Base-by-base conservation (phyloP, 2,113 vertebrate species). In the Tupaia tana region DNA sequence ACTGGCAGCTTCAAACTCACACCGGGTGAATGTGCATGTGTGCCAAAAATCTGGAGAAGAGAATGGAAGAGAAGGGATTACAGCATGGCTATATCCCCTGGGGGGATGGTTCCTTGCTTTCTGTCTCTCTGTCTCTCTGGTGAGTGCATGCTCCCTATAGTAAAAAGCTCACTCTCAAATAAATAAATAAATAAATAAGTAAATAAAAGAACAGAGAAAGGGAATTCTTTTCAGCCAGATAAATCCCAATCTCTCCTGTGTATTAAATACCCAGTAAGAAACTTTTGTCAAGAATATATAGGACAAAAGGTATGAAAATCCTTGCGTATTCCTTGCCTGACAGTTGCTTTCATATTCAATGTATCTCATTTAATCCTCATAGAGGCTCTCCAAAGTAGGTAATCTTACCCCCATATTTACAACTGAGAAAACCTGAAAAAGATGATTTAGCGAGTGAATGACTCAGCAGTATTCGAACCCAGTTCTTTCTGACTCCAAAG, bases 211-310 rank as follows among this genome's bases (percentile, higher is more conserved):
- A 43, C 43, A 43, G 24, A 13, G 15, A 81, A 73, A 74, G 9
- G 29, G 16, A 67, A 9, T 81, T 70, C 14, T 84, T 93, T 96
- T 75, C 20, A 61, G 54, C 19, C 18, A 52, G 59, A 25, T 64
- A 91, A 85, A 92, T 64, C 24, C 52, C 12, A 73, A 11, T 54
- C 6, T 83, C 19, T 74, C 43, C 59, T 87, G 1, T 59, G 81
- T 66, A 25, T 90, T 70, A 77, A 92, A 74, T 77, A 70, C 86
- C 34, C 15, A 67, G 43, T n/a, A 74, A 89, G 86, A 56, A 77
- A 93, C 9, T 85, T 96, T 74, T 56, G 11, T 78, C 18, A 52
- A 89, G 27, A 90, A 74, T 89, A 86, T 79, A 24, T 19, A 85
- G 24, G 13, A 58, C 22, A 93, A 80, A 66, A 67, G 24, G 6